Evolutionary conservation across 2,888 invertebrate species (phyloP).

Genomic region (Conomelus anceps): DNA sequence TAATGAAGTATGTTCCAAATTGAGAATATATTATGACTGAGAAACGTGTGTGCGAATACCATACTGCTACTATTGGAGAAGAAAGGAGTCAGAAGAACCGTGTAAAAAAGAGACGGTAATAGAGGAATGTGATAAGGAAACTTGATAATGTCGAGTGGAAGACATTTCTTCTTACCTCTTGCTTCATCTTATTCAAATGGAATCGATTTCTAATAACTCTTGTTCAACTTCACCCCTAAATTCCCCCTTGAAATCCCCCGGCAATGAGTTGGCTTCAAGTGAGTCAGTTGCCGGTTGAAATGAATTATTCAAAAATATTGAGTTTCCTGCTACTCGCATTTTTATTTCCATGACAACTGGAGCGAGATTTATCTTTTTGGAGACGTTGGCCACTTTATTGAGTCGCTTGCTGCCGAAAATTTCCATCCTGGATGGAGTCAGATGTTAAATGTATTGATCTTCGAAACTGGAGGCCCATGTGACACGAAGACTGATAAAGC

Average conservation of each 20-base stretch:
- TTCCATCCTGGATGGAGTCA: too few relatives aligned
- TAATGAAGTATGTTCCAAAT: too few relatives aligned
- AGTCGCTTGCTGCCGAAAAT: not conserved
- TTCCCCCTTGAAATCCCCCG: not conserved
- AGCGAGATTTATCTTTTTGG: not conserved
- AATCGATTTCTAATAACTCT: not conserved
- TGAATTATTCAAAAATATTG: not conserved
- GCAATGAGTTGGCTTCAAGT: not conserved
- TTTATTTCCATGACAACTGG: not conserved
- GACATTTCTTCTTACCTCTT: not conserved
- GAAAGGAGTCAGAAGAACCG: too few relatives aligned
- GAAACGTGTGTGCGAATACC: too few relatives aligned
- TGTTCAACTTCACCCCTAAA: not conserved
- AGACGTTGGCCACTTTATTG: not conserved
- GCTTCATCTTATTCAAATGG: not conserved
- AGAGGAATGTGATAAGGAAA: not conserved
- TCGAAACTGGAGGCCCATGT: too few relatives aligned
- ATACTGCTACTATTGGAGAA: too few relatives aligned
- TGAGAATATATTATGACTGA: too few relatives aligned
- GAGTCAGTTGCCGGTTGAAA: not conserved
- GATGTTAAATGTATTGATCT: too few relatives aligned
- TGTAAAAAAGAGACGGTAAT: too few relatives aligned
- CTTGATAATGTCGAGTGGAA: not conserved
- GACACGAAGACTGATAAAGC: too few relatives aligned
- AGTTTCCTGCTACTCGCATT: not conserved